Evolutionary conservation across 2,888 invertebrate species (phyloP), one percentile per base, ranked within the genome.

Genomic region (Chrysolina oricalcia): DNA sequence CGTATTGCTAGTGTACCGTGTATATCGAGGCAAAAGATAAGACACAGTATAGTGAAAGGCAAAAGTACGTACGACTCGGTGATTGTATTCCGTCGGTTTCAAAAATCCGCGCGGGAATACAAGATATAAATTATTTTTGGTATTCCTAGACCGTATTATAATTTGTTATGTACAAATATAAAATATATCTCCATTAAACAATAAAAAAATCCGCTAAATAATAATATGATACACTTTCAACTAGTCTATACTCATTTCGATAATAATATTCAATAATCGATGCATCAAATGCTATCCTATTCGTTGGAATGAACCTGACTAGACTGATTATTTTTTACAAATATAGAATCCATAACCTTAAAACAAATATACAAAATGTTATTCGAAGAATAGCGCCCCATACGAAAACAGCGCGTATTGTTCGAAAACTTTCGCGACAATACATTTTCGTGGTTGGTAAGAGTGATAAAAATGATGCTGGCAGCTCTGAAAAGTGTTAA

Each of bases 71-170:
- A 75, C 70, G 73, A 81, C 76, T 75, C 75, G 66, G 72, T 75
- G 75, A 62, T 65, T 63, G 68, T 79, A 72, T 66, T 66, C 70
- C 56, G 53, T 69, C 63, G 72, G 74, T 73, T 73, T 72, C 15
- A 10, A 69, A 75, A 73, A 77, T 71, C 75, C 69, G 70, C 77
- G 53, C 67, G 76, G 71, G 79, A 73, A 75, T 78, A 72, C 67
- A 69, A 13, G 35, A 68, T 78, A 81, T 80, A 83, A 83, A 77
- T 83, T 84, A 85, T 88, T 86, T 88, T 89, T 89, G 89, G 89
- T 89, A 85, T 88, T 87, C 85, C 89, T 89, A 89, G 89, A 88
- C 89, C 88, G 89, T 88, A 88, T 87, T 83, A 82, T 83, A 80
- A 80, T 81, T 82, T 81, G 78, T 80, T 86, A 87, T 87, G 81